Base-by-base conservation (phyloP, 2,888 invertebrate species). In the Harpagoxenus sublaevis region DNA sequence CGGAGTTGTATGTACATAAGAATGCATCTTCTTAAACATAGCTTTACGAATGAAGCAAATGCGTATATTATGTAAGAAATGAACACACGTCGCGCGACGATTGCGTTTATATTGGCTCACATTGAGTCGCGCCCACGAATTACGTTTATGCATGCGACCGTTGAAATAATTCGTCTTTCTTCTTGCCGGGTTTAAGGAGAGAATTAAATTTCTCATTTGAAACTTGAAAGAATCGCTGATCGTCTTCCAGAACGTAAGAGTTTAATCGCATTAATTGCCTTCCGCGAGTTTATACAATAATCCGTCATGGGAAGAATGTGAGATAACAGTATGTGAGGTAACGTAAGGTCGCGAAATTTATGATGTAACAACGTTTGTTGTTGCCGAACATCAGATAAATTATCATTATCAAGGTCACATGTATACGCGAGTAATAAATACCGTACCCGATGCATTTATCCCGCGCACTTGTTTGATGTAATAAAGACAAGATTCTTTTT, bases 101-200 rank as follows among this genome's bases (percentile, higher is more conserved):
- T 78, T 55, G 62, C 83, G 79, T 84, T 87, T 86, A 83, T 89
- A 89, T 88, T 93, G 93, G 87, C 94, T 94, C 94, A 94, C 90
- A 94, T 94, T 94, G 93, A 94, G 93, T 84, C 89, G 86, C 83
- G 84, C 48, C 53, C 68, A 75, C 51, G 68, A 57, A 68, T 82
- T 63, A 68, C 57, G 48, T 73, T 74, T 42, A 57, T 23, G 68
- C 39, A 74, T 65, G 77, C 66, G 74, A 78, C 42, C 51, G 28
- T 18, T 31, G 31, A 45, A 39, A 42, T 65, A 55, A 79, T 48
- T 55, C 8, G 39, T 39, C 60, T 39, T 28, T 42, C 15, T 51
- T 23, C 63, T 73, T 75, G 28, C 1, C 51, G 5, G 1, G 2
- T 15, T 18, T 5, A 51, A 51, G n/a, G 23, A 18, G 12, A 51